Evolutionary conservation across 1,140 invertebrate genomes (phyloP).

Genomic region (Lethrus apterus): DNA sequence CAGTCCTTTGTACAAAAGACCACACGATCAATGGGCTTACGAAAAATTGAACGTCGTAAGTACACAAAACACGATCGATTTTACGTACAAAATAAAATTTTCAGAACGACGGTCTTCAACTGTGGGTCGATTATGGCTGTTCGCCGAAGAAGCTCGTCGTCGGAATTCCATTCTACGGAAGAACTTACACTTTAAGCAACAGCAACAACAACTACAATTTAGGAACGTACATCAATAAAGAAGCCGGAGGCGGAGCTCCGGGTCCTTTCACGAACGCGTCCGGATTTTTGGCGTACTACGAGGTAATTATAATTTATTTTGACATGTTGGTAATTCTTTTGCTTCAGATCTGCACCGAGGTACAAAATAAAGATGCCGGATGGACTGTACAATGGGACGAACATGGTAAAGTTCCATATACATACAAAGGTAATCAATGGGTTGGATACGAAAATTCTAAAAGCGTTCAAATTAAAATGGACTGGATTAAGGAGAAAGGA

Average conservation of each 20-base stretch:
- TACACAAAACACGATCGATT: slow-evolving; percentile 18
- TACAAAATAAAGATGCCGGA: slow-evolving; percentile 56
- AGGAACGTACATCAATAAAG: slow-evolving; percentile 80
- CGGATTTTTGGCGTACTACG: slow-evolving; percentile 84
- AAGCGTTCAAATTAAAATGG: slow-evolving; percentile 80
- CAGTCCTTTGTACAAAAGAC: slow-evolving; percentile 73
- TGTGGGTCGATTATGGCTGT: slow-evolving; percentile 83
- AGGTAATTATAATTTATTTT: slow-evolving; percentile 46
- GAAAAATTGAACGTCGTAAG: slow-evolving; percentile 81
- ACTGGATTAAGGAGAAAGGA: slow-evolving; percentile 71
- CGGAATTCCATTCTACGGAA: slow-evolving; percentile 80
- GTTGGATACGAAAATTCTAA: slow-evolving; percentile 81
- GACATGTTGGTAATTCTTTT: slow-evolving; percentile 4
- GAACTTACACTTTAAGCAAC: slow-evolving; percentile 68
- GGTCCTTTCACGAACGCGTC: slow-evolving; percentile 78
- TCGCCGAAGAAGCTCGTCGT: slow-evolving; percentile 81
- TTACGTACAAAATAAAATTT: slow-evolving; percentile 16
- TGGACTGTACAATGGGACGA: slow-evolving; percentile 82
- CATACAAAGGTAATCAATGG: slow-evolving; percentile 80
- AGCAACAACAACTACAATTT: slow-evolving; percentile 76
- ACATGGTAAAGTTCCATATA: slow-evolving; percentile 72
- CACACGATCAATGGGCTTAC: slow-evolving; percentile 80
- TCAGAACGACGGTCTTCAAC: slow-evolving; percentile 72
- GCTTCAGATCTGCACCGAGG: slow-evolving; percentile 65
- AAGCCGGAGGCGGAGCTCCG: slow-evolving; percentile 74